phyloP scores from a whole-genome alignment of 2,113 vertebrate species.

The Deroptyus accipitrinus region DNA sequence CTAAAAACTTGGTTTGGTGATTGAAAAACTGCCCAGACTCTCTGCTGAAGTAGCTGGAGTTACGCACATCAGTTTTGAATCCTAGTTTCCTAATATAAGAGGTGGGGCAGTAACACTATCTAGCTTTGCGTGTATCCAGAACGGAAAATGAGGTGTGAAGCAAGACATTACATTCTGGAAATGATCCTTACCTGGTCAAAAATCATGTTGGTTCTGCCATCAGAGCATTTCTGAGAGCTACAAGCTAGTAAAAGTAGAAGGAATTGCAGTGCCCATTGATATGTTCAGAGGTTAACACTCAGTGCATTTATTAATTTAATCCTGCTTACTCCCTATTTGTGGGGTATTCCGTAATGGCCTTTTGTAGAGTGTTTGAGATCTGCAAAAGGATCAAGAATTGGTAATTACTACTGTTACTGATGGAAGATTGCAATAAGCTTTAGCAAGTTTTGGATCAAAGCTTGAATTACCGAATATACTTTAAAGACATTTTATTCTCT shows the following conservation, averaged over 20 bases:
- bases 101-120: background rate
- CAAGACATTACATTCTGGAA: background rate
- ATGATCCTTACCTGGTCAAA: background rate
- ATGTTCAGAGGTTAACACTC: background rate
- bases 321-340: background rate
- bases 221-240: background rate
- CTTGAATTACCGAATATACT: background rate
- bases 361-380: background rate
- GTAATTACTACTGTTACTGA: background rate
- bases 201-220: background rate
- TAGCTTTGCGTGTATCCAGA: background rate
- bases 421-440: constrained; percentile 1
- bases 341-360: background rate
- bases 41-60: background rate
- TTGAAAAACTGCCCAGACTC: background rate
- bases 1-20: background rate
- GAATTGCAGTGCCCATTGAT: background rate
- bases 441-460: background rate
- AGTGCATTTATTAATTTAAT: background rate
- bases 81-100: background rate
- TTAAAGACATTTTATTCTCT: background rate
- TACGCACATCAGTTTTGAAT: background rate
- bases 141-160: background rate
- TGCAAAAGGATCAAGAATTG: background rate
- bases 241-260: background rate